Evolutionary conservation across 2,113 vertebrate species (phyloP).

Genomic region (Hippocampus guttulatus): DNA sequence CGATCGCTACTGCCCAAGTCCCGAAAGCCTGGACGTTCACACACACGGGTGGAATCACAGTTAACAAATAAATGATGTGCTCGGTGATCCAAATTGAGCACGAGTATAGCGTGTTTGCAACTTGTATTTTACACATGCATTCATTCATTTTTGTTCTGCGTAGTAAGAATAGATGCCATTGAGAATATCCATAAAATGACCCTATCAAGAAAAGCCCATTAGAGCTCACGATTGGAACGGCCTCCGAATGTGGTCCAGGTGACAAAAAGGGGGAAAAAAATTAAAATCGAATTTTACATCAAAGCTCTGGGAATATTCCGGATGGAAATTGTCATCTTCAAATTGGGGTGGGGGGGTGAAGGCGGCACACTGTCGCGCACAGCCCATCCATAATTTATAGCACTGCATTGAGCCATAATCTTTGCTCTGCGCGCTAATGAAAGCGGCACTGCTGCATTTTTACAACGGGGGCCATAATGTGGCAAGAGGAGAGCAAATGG

Average conservation of each 20-base stretch:
- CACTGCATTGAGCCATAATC: constrained; percentile 62
- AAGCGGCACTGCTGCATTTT: constrained; percentile 54
- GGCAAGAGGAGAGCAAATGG: constrained; percentile 40
- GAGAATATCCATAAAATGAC: too few species aligned
- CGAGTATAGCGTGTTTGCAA: not conserved
- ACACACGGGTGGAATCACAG: not conserved
- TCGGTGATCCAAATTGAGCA: not conserved
- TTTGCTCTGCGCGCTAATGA: constrained; percentile 60
- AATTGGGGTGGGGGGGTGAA: not conserved
- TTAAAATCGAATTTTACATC: not conserved
- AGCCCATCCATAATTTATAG: constrained; percentile 63
- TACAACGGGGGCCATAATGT: constrained; percentile 46
- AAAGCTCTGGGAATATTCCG: not conserved
- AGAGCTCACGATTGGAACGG: not conserved
- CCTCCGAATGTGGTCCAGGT: not conserved
- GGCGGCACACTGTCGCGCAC: constrained; percentile 24
- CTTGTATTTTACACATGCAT: too few species aligned
- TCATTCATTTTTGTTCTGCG: too few species aligned
- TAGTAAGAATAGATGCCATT: too few species aligned
- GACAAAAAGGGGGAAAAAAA: not conserved
- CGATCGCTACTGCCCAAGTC: not conserved
- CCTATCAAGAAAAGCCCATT: too few species aligned
- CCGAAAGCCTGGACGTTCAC: not conserved
- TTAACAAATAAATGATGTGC: too few species aligned
- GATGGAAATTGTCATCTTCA: constrained; percentile 10